These are phyloP conservation scores for Grus americana DNA, from an alignment of 2,113 vertebrate species.

Conservation along the genomic window DNA sequence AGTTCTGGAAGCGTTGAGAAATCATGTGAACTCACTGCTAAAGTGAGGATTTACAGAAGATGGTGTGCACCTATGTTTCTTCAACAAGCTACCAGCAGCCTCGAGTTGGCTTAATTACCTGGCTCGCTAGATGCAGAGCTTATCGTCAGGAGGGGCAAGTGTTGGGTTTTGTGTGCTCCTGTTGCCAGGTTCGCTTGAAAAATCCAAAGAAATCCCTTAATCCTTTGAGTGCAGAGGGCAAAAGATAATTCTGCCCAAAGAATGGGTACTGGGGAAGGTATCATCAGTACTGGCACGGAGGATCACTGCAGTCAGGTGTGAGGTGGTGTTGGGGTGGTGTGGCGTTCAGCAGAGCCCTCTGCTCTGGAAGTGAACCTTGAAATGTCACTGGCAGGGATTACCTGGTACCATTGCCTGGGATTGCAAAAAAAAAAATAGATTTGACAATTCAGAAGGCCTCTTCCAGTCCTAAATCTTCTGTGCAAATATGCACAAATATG, in stretches of 20 bases:
- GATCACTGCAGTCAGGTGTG: not conserved
- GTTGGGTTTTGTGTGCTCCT: not conserved
- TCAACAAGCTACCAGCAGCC: not conserved
- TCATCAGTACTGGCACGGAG: not conserved
- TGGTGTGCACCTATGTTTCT: constrained; percentile 33
- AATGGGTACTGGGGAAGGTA: not conserved
- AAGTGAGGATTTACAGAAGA: constrained; percentile 45
- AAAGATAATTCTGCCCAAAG: not conserved
- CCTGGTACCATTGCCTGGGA: not conserved
- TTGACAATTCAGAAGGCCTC: not conserved
- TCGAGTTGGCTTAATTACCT: not conserved
- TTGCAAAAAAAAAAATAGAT: not conserved
- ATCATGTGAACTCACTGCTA: not conserved
- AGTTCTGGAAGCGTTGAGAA: constrained; percentile 39
- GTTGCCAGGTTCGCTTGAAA: not conserved
- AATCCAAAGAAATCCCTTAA: constrained; percentile 24
- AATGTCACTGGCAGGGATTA: fast-evolving
- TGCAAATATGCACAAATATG: not conserved
- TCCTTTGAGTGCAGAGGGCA: not conserved
- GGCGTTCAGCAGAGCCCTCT: not conserved
- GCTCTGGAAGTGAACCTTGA: not conserved
- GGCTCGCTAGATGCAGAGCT: not conserved
- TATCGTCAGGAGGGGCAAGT: not conserved
- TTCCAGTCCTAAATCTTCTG: not conserved
- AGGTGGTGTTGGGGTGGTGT: too few species aligned